phyloP scores from a whole-genome alignment of 2,113 vertebrate species.

The Prinia subflava region DNA sequence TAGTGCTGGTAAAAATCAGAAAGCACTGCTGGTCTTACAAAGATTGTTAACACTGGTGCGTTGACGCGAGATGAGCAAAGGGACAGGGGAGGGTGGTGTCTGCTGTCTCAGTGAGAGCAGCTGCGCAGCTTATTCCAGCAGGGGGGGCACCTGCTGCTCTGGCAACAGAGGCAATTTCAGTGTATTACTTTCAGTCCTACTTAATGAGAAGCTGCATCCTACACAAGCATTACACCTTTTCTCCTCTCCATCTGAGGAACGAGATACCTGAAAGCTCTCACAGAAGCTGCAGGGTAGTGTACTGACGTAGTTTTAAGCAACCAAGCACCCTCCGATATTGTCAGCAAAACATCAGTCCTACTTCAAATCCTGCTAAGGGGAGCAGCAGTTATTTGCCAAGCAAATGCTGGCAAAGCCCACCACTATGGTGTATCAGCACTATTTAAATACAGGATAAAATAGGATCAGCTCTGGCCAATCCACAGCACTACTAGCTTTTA shows the following conservation, averaged over 20 bases:
- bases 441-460: background rate
- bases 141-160: background rate
- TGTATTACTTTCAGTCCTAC: background rate
- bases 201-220: background rate
- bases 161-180: background rate
- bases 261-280: background rate
- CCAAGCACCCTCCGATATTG: background rate
- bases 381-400: background rate
- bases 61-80: background rate
- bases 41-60: background rate
- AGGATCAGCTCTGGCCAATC: background rate
- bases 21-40: background rate
- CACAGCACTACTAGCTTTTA: background rate
- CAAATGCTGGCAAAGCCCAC: background rate
- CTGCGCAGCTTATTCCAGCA: background rate
- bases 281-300: background rate
- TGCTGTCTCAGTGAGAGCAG: background rate
- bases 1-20: background rate
- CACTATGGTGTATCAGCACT: background rate
- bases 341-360: background rate
- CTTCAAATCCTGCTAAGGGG: background rate
- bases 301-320: background rate
- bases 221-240: background rate
- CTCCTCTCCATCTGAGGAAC: background rate
- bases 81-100: background rate